A percentile compares a stretch with the other conserved stretches of the same genome.
These are phyloP conservation scores for Ceratina australensis DNA, from an alignment of 1,140 invertebrate species.

Conservation along the genomic window DNA sequence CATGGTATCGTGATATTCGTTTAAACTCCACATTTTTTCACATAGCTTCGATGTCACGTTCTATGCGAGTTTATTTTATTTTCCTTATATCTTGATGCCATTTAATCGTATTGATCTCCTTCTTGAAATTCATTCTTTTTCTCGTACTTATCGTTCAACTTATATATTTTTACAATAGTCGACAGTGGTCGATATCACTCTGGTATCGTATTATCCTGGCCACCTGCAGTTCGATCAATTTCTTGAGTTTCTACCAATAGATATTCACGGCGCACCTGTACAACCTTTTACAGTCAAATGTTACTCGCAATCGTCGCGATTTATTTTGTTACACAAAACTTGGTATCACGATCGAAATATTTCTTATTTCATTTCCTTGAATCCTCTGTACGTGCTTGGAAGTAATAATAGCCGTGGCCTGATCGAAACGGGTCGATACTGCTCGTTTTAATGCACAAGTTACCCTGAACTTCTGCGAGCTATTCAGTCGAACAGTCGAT, in stretches of 20 bases:
- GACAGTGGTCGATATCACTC: conserved; percentile 52
- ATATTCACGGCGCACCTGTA: conserved; percentile 37
- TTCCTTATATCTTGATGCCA: neutral
- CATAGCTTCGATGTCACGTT: neutral
- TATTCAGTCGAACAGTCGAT: neutral
- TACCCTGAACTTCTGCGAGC: neutral
- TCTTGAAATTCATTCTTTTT: neutral
- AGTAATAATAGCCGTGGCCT: too few species aligned
- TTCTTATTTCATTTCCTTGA: neutral
- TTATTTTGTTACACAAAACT: neutral
- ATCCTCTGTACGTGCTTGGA: neutral
- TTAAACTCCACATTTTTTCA: neutral
- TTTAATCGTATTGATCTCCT: too few species aligned
- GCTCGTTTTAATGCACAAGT: neutral
- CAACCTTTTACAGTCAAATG: neutral
- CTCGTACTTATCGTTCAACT: neutral
- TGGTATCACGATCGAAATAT: neutral
- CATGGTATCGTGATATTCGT: neutral
- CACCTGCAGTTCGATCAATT: conserved; percentile 78
- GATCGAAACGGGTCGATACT: neutral
- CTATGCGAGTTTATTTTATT: neutral
- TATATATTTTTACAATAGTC: conserved; percentile 53
- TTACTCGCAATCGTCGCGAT: neutral
- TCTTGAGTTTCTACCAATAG: conserved; percentile 51
- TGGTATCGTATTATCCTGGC: conserved; percentile 58